phyloP scores from a whole-genome alignment of 2,113 vertebrate genomes.

The Nesoenas mayeri region DNA sequence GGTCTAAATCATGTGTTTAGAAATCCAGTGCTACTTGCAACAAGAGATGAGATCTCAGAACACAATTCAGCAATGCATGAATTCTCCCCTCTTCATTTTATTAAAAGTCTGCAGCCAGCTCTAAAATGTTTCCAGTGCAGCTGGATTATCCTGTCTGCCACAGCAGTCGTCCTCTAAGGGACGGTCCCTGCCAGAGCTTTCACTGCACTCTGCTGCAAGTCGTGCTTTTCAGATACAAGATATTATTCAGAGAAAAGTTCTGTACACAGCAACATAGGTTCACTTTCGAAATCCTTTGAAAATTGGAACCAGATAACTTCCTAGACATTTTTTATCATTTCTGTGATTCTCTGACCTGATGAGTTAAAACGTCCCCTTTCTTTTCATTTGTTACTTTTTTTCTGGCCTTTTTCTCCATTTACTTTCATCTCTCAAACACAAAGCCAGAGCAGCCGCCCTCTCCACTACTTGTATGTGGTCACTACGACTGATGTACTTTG shows the following conservation, averaged over 20 bases:
- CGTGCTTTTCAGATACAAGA: background rate
- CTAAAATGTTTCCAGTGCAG: slow-evolving; percentile 1
- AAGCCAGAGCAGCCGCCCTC: background rate
- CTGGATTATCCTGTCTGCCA: slow-evolving; percentile 13
- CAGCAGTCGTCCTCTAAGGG: background rate
- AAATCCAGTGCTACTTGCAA: background rate
- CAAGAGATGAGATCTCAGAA: background rate
- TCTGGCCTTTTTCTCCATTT: background rate
- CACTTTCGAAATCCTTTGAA: background rate
- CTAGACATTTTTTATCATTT: background rate
- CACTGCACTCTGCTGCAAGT: background rate
- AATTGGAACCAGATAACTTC: background rate
- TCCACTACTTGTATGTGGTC: background rate
- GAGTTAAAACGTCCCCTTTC: background rate
- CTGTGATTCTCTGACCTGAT: background rate
- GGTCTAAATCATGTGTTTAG: background rate
- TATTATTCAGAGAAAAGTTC: background rate
- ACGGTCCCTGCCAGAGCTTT: background rate
- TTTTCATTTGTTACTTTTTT: background rate
- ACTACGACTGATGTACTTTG: background rate
- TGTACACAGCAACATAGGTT: background rate
- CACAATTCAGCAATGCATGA: background rate
- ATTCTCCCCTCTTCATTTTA: background rate
- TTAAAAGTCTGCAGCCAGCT: background rate
- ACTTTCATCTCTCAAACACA: background rate